Conservation (phyloP, 2,113 vertebrate species). For the Pelecanus crispus region DNA sequence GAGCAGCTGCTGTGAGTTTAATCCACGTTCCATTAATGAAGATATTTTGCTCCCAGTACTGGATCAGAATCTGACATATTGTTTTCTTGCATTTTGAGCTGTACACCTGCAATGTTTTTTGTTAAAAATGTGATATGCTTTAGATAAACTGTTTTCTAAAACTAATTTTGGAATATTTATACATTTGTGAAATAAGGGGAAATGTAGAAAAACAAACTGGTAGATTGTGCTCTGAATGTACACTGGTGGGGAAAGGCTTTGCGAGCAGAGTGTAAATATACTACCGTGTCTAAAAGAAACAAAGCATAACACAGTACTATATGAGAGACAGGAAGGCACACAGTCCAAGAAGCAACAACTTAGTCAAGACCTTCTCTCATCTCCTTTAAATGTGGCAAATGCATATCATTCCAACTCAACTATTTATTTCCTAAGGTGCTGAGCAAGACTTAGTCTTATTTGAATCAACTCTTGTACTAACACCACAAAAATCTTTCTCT, state of each 20-base stretch:
- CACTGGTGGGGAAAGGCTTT: not conserved
- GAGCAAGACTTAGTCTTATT: not conserved
- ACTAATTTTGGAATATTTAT: not conserved
- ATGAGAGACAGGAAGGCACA: slow-evolving; percentile 15
- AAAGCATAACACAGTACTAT: not conserved
- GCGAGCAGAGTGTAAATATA: slow-evolving; percentile 33
- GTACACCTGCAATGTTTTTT: slow-evolving; percentile 3
- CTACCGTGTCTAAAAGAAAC: slow-evolving; percentile 30
- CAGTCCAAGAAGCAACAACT: not conserved
- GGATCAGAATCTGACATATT: not conserved
- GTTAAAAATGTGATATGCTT: not conserved
- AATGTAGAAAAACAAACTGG: slow-evolving; percentile 35
- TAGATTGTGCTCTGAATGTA: not conserved
- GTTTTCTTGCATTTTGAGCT: not conserved
- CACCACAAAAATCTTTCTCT: not conserved
- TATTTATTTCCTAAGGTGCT: slow-evolving; percentile 36
- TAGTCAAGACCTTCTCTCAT: slow-evolving; percentile 32
- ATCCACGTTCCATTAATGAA: slow-evolving; percentile 16
- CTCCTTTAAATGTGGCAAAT: not conserved
- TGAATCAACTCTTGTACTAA: not conserved
- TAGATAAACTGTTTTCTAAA: slow-evolving; percentile 7
- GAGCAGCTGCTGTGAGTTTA: slow-evolving; percentile 37
- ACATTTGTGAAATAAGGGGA: not conserved
- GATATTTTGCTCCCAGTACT: not conserved
- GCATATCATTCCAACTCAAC: slow-evolving; percentile 23